Evolutionary conservation across 2,888 invertebrate species (phyloP).

Genomic region (Andrena fulva): DNA sequence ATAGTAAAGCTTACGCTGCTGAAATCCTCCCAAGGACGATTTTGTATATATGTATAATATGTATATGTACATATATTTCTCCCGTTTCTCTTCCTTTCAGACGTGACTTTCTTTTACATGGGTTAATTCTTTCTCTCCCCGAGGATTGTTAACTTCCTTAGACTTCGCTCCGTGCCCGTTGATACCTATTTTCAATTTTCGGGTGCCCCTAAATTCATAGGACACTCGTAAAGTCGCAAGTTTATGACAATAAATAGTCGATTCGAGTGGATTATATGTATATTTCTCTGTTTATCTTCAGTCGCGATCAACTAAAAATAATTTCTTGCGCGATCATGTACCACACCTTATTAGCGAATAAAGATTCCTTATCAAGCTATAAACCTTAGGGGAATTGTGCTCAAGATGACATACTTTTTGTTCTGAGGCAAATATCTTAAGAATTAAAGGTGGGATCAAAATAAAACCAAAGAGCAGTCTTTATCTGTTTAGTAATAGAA

Average conservation of each 20-base stretch:
- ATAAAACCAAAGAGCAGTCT: too few relatives aligned
- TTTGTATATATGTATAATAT: not conserved
- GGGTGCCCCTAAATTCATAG: slow-evolving; percentile 14
- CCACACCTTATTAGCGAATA: too few relatives aligned
- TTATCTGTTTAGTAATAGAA: too few relatives aligned
- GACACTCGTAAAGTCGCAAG: not conserved
- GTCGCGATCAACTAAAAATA: too few relatives aligned
- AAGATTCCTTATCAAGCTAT: too few relatives aligned
- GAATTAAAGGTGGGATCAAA: too few relatives aligned
- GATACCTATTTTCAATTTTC: slow-evolving; percentile 12
- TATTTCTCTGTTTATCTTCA: too few relatives aligned
- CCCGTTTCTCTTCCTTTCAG: not conserved
- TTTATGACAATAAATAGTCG: slow-evolving; percentile 15
- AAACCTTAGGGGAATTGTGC: too few relatives aligned
- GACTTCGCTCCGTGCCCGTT: slow-evolving; percentile 8
- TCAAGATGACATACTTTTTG: too few relatives aligned
- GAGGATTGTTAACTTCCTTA: slow-evolving; percentile 27
- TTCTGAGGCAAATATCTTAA: too few relatives aligned
- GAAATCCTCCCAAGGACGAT: not conserved
- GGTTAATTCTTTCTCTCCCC: slow-evolving; percentile 24
- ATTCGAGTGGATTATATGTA: too few relatives aligned
- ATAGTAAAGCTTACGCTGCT: not conserved
- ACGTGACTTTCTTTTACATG: slow-evolving; percentile 33
- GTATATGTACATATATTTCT: not conserved
- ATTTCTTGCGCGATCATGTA: too few relatives aligned